Percentiles rank a stretch among this genome's conserved stretches.
These are phyloP conservation scores for Nomada ferruginata DNA, from an alignment of 2,888 invertebrate genomes.

Conservation along the genomic window DNA sequence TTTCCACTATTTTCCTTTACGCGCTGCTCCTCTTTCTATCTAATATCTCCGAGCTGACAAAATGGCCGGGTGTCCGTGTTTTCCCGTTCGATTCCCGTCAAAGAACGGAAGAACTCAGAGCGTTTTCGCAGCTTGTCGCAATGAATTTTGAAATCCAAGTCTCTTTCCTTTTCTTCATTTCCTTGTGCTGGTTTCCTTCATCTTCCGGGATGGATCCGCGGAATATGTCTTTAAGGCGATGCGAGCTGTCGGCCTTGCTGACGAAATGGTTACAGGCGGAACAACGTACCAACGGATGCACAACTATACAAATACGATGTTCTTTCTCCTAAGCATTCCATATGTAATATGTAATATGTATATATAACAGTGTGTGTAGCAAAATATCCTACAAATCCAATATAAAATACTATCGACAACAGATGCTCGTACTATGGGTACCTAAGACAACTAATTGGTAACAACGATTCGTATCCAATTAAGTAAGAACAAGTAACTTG, in stretches of 20 bases:
- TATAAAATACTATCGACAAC: constrained; percentile 74
- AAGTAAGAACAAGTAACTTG: constrained; percentile 59
- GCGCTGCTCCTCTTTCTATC: background rate
- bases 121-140: constrained; percentile 27
- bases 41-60: constrained; percentile 20
- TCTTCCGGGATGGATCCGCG: background rate
- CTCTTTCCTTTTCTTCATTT: background rate
- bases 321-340: constrained; percentile 80
- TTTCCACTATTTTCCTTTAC: background rate
- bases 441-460: constrained; percentile 71
- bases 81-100: constrained; percentile 43
- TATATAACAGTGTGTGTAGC: constrained; percentile 61
- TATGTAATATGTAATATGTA: constrained; percentile 65
- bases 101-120: constrained; percentile 39
- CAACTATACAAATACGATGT: constrained; percentile 76
- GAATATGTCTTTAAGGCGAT: background rate
- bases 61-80: constrained; percentile 38
- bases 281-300: constrained; percentile 79
- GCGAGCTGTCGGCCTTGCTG: constrained; percentile 30
- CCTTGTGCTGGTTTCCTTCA: constrained; percentile 1
- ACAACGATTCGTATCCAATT: constrained; percentile 70
- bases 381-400: constrained; percentile 71
- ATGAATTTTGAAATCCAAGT: constrained; percentile 36
- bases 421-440: constrained; percentile 72
- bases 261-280: constrained; percentile 66